These are phyloP conservation scores for Rhabdomys pumilio DNA, from an alignment of 2,797 vertebrate species.

Conservation along the genomic window DNA sequence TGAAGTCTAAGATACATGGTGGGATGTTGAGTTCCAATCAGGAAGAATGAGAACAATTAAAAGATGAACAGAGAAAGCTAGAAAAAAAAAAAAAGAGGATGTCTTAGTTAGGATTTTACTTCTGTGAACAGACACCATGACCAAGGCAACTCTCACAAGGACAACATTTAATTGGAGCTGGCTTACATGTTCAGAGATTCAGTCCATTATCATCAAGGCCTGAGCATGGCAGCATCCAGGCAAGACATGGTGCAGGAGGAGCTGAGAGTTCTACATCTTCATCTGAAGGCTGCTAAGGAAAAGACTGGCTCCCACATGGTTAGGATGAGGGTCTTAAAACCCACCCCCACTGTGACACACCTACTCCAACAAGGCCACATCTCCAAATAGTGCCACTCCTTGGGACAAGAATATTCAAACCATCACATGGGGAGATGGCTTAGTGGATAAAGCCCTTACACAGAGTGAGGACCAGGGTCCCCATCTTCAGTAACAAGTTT, in stretches of 20 bases:
- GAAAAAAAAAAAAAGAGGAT: neutral
- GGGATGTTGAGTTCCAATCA: neutral
- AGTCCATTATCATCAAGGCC: neutral
- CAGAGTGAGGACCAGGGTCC: neutral
- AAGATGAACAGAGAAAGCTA: conserved; percentile 12
- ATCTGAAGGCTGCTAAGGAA: neutral
- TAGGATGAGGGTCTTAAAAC: neutral
- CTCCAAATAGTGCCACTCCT: neutral
- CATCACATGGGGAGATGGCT: neutral
- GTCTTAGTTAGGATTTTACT: neutral
- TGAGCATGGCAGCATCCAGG: neutral
- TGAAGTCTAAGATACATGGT: neutral
- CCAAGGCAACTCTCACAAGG: neutral
- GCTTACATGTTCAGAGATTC: neutral
- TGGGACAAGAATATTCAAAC: neutral
- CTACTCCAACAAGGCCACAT: neutral
- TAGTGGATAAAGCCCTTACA: neutral
- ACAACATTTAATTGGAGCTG: neutral
- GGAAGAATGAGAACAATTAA: neutral
- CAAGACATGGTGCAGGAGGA: neutral
- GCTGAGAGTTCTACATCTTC: neutral
- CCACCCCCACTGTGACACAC: neutral
- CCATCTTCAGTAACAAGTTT: neutral
- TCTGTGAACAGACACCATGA: neutral
- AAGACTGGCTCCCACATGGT: neutral